These are phyloP conservation scores for Ypsolopha scabrella DNA, from an alignment of 2,888 invertebrate species.

Conservation along the genomic window DNA sequence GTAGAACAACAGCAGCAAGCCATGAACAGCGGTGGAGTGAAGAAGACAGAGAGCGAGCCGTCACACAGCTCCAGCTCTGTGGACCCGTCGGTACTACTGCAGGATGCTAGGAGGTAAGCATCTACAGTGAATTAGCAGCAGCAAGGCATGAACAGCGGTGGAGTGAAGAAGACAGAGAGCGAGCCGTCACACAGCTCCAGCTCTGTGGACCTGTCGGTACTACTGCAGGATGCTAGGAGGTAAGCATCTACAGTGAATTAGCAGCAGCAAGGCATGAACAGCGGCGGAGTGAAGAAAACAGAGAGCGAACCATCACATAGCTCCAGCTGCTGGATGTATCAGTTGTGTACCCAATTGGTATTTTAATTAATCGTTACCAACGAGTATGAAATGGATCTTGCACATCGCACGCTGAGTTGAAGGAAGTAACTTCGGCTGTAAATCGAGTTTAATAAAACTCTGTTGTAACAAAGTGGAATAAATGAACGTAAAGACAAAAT, in stretches of 20 bases:
- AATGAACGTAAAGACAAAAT: no score
- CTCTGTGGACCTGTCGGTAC: slow-evolving; percentile 54
- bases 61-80: slow-evolving; percentile 50
- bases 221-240: slow-evolving; percentile 70
- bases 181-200: slow-evolving; percentile 64
- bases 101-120: slow-evolving; percentile 63
- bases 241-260: slow-evolving; percentile 12
- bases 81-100: slow-evolving; percentile 64
- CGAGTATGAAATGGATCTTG: no score
- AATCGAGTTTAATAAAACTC: no score
- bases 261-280: slow-evolving; percentile 17
- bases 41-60: slow-evolving; percentile 69
- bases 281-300: slow-evolving; percentile 57
- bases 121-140: no score
- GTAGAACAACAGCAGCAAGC: slow-evolving; percentile 10
- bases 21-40: slow-evolving; percentile 41
- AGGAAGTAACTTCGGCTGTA: no score
- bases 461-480: no score
- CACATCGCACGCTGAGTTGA: no score
- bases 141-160: slow-evolving; percentile 30
- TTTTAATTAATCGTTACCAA: no score
- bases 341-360: no score
- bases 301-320: slow-evolving; percentile 69
- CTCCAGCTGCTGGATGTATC: slow-evolving; percentile 22
- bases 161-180: slow-evolving; percentile 64